Evolutionary conservation across 2,888 invertebrate species (phyloP), one percentile per base, ranked within the genome.

Genomic region (Lepidochitona cinerea): DNA sequence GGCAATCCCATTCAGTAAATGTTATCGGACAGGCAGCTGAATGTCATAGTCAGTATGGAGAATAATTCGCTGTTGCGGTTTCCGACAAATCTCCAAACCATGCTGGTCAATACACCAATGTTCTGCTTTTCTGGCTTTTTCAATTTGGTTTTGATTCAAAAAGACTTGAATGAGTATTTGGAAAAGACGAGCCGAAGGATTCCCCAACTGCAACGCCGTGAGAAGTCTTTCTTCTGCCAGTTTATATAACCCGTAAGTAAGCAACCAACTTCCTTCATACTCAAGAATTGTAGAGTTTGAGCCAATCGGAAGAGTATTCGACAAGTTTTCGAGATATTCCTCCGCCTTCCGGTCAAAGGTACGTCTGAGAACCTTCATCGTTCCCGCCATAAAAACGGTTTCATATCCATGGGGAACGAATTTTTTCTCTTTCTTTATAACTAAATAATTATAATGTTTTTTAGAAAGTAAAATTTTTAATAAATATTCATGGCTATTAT

Each of bases 241-340:
- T 0, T 73, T 49, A 49, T 82, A 81, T 26, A 74, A 68, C 9
- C 83, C 83, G 53, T 79, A 83, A 32, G 80, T 77, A 37, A 81
- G 73, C 35, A 88, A 68, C 80, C 83, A 83, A 35, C 81, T 78
- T 0, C 82, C 85, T 71, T 88, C 88, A 54, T 85, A 83, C 29
- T 82, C 80, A 35, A 87, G 54, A n/a, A 87, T 66, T 2, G 84
- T 86, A 35, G 83, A 76, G 71, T 86, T 86, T 14, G 72, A 71
- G 23, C 81, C 82, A 23, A 81, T 36, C 5, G 83, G 76, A 23
- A 83, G 79, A 0, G 49, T 70, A 6, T 69, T 70, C 0, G 79
- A 79, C 23, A 76, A 66, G 4, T 64, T 54, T 32, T 7, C 33
- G 36, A 86, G 68, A n/a, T 70, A 52, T 35, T 37, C 37, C 67